Base-by-base conservation (phyloP, 2,797 vertebrate species). In the Pipistrellus kuhlii region DNA sequence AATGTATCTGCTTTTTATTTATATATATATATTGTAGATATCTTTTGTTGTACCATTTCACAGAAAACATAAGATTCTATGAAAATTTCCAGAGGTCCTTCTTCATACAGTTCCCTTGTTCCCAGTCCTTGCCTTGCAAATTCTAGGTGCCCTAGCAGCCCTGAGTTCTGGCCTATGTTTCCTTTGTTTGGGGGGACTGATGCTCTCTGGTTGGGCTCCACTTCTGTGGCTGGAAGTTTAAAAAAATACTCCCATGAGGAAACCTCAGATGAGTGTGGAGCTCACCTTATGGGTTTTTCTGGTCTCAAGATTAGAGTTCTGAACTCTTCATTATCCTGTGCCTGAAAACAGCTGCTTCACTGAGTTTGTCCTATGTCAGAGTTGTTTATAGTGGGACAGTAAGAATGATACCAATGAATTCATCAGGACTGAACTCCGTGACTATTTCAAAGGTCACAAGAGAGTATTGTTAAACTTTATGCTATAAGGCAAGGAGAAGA, bases 1-100 rank as follows among this genome's bases (percentile, higher is more conserved):
- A 84, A 64, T 93, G 64, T 55, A 91, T 71, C 38, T 85, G 62
- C 23, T 92, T 91, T 88, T 75, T 14, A 92, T 80, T 86, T 81
- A 15, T 41, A 46, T 81, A 15, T 41, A 46, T 8, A 11, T 73
- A 76, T 76, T 85, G 89, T 35, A 94, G 64, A 55, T 73, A 27
- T 41, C 72, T 94, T 71, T 91, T 51, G 27, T 59, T 85, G 27
- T 72, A 44, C 35, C 14, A 80, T 80, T 94, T 92, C 59, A 80
- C 5, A 76, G 55, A 85, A 69, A 83, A 51, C 20, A 32, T 38
- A 57, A 62, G 53, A 73, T 18, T 82, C n/a, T 23, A 8, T 75
- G 64, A 27, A 86, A 82, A 75, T 44, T 85, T 96, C 77, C 83
- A 20, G 69, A 87, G 46, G 20, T 72, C 9, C 73, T 88, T 90